These are phyloP conservation scores for Dicaeum eximium DNA, from an alignment of 2,113 vertebrate species.

Conservation along the genomic window DNA sequence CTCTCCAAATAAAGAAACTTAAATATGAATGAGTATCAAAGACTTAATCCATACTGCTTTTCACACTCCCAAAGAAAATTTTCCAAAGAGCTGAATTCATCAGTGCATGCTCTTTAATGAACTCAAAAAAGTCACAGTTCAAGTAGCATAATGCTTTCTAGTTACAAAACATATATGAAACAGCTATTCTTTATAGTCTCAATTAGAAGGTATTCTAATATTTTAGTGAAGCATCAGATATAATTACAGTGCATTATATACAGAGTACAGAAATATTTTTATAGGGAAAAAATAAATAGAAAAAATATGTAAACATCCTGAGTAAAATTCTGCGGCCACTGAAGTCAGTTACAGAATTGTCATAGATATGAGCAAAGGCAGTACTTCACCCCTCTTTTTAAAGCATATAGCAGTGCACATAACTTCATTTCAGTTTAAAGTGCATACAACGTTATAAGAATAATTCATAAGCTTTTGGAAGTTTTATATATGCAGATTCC, in stretches of 20 bases:
- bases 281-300: constrained; percentile 62
- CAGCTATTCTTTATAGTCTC: background rate
- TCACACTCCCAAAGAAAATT: background rate
- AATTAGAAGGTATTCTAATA: background rate
- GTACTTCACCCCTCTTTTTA: constrained; percentile 5
- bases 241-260: constrained; percentile 44
- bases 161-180: constrained; percentile 15
- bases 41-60: background rate
- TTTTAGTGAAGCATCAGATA: background rate
- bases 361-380: background rate
- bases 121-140: background rate
- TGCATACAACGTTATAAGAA: constrained; percentile 32
- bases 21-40: background rate
- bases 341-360: background rate
- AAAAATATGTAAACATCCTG: constrained; percentile 46
- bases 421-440: constrained; percentile 47
- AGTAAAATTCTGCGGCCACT: constrained; percentile 20
- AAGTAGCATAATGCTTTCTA: background rate
- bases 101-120: constrained; percentile 32
- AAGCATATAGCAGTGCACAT: constrained; percentile 21
- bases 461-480: background rate
- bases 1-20: background rate
- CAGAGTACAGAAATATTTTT: constrained; percentile 49
- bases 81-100: background rate
- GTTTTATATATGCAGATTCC: constrained; percentile 25